phyloP scores from a whole-genome alignment of 2,888 invertebrate species.

The Xanthorhoe designata region DNA sequence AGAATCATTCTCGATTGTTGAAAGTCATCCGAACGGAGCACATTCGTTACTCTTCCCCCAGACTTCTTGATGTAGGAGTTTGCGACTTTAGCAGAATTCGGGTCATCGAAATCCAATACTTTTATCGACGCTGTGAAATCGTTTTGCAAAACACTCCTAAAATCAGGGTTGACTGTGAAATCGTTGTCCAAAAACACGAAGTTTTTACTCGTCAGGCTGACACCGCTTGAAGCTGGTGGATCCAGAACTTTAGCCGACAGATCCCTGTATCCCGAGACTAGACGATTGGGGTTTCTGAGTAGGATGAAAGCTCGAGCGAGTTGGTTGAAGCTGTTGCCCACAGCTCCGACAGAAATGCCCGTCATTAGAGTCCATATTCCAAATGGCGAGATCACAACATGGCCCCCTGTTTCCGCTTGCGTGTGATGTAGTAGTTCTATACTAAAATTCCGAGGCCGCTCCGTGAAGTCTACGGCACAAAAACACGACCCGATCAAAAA shows the following conservation, averaged over 20 bases:
- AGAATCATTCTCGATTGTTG: slow-evolving; percentile 87
- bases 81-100: slow-evolving; percentile 66
- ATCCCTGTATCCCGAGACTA: slow-evolving; percentile 65
- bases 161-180: slow-evolving; percentile 63
- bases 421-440: slow-evolving; percentile 74
- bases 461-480: slow-evolving; percentile 69
- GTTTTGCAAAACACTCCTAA: slow-evolving; percentile 56
- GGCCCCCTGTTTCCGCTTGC: slow-evolving; percentile 67
- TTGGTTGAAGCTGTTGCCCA: slow-evolving; percentile 67
- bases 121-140: slow-evolving; percentile 73
- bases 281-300: slow-evolving; percentile 56
- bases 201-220: slow-evolving; percentile 69
- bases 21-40: slow-evolving; percentile 81
- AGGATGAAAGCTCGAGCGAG: slow-evolving; percentile 68
- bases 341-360: slow-evolving; percentile 73
- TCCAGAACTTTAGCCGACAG: slow-evolving; percentile 64
- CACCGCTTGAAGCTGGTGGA: slow-evolving; percentile 62
- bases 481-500: slow-evolving; percentile 61
- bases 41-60: slow-evolving; percentile 73
- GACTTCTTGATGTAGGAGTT: slow-evolving; percentile 71
- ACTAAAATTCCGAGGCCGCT: slow-evolving; percentile 75
- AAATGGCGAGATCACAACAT: slow-evolving; percentile 79
- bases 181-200: slow-evolving; percentile 74
- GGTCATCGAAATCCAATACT: slow-evolving; percentile 69
- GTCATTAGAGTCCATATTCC: slow-evolving; percentile 83